Base-by-base conservation (phyloP, 2,888 invertebrate genomes). In the Cotesia congregata region DNA sequence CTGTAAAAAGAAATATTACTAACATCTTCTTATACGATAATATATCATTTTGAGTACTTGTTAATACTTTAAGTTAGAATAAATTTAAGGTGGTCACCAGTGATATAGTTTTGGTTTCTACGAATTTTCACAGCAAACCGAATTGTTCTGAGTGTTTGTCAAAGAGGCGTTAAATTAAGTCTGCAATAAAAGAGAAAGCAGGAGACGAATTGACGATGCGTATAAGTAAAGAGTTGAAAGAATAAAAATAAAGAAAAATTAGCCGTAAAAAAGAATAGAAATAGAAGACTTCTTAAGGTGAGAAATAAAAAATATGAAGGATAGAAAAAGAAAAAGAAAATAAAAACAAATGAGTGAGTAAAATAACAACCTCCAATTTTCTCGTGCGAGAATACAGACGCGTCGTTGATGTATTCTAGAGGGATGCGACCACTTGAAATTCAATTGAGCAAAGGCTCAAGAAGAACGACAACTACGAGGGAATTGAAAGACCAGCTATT, bases 1-100 rank as follows among this genome's bases (percentile, higher is more conserved):
- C 98, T 98, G 90, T 9, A 90, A 88, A 79, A 81, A 61, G 30
- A 20, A 61, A 72, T 38, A 61, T 72, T 38, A 50, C n/a, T 6
- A 9, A 4, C 20, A 70, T 3, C 5, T 68, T 30, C 30, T 30
- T 30, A 3, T 30, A 30, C 3, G 3, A 30, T 30, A 7, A 39
- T 61, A n/a, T 67, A 40, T 50, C 15, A 50, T 50, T 50, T 50
- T 60, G 59, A 41, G 30, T 67, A 39, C 59, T 38, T 60, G 20
- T 61, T 39, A 30, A 59, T 60, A 40, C 67, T 17, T 60, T 40
- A 30, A 41, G 38, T 12, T 41, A 50, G 50, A 50, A 38, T 67
- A 41, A 38, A 67, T 30, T 30, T 40, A 40, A 38, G 39, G 50
- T 9, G 12, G 39, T 61, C 72, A 38, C 60, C 6, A 62, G 39